These are phyloP conservation scores for Micromesistius poutassou DNA, from an alignment of 2,797 vertebrate species.

Conservation along the genomic window DNA sequence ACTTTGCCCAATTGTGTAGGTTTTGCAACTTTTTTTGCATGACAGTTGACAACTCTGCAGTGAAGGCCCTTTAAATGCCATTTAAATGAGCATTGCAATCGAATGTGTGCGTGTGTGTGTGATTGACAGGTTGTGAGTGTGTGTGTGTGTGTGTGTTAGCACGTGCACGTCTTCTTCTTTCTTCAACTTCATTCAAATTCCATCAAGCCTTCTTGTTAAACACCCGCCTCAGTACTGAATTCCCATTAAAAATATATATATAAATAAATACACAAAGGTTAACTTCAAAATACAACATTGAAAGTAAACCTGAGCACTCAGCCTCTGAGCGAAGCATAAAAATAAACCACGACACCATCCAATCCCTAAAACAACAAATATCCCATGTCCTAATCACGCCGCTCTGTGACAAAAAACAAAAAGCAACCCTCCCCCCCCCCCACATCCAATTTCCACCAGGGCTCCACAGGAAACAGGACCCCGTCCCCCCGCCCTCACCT, in stretches of 20 bases:
- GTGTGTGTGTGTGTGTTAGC: conserved; percentile 5
- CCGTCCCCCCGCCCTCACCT: conserved; percentile 72
- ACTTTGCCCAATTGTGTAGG: conserved; percentile 53
- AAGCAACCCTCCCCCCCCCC: not conserved
- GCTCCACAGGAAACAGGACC: not conserved
- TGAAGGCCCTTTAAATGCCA: conserved; percentile 38
- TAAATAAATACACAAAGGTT: not conserved
- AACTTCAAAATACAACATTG: not conserved
- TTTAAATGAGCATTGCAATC: conserved; percentile 62
- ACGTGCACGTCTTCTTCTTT: not conserved
- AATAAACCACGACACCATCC: not conserved
- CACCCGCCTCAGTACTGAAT: not conserved
- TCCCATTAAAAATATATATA: not conserved
- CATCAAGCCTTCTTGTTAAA: not conserved
- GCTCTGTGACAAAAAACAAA: not conserved
- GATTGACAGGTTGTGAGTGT: conserved; percentile 4
- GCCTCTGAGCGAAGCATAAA: not conserved
- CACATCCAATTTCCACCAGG: conserved; percentile 20
- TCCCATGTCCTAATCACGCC: not conserved
- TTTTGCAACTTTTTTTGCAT: conserved; percentile 53
- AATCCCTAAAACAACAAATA: not conserved
- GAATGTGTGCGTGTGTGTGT: conserved; percentile 20
- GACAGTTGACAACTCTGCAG: conserved; percentile 53
- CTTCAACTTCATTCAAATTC: not conserved
- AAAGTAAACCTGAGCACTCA: not conserved